Evolutionary conservation across 2,113 vertebrate species (phyloP), one percentile per base, ranked within the genome.

Genomic region (Pangasianodon hypophthalmus): DNA sequence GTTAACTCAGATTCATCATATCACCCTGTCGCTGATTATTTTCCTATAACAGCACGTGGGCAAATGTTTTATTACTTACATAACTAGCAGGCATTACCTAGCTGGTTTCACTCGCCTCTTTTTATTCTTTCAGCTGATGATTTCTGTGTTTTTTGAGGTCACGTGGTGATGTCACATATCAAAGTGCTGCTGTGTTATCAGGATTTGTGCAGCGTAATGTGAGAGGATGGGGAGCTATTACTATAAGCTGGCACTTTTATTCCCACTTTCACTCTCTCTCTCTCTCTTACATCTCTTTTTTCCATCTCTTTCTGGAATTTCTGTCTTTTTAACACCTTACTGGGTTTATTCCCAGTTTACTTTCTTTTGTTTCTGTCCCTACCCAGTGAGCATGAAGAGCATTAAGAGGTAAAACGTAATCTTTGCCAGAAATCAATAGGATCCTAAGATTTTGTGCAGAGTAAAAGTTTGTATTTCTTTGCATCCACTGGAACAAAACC

Each of bases 161-260:
- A 44, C 73, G 54, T 67, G 19, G 50, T 84, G 84, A 89, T 52
- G 13, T 75, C 37, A 50, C 81, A 81, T 82, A 85, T 82, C 80
- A 87, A 87, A 71, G 71, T 73, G 48, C 26, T 69, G 32, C 46
- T 24, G 52, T 80, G 58, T 73, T 89, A 89, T 92, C 87, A 58
- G 60, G 29, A 7, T 75, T 37, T 82, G 24, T 71, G 84, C 75
- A 88, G 60, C 54, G 21, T 29, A 50, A 86, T 52, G 41, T 21
- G 44, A 73, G 81, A 81, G 60, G 60, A 41, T 32, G 84, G 88
- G 86, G 87, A 86, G 69, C 73, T 80, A 89, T 85, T 91, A 86
- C 29, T 48, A 44, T 41, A 71, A 77, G 64, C 84, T 92, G 84
- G 86, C 71, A 64, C 54, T 32, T 77, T 90, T 48, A 58, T 29